Percentiles rank a stretch among this genome's conserved stretches.
phyloP scores from a whole-genome alignment of 2,113 vertebrate genomes.

The Crotalus horridus region DNA sequence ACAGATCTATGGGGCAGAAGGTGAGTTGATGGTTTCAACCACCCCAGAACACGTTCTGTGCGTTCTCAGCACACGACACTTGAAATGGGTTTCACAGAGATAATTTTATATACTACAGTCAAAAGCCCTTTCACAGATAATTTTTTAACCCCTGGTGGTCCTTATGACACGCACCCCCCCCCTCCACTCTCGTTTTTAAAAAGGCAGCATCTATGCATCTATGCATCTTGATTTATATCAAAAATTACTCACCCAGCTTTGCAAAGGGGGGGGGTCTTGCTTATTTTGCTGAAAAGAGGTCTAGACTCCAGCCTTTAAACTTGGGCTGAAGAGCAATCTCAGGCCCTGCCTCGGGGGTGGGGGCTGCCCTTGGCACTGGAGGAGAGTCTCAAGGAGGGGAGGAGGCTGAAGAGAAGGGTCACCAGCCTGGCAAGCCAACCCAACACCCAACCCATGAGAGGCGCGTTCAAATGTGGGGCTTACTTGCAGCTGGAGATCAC shows the following conservation, averaged over 20 bases:
- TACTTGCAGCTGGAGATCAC: neutral
- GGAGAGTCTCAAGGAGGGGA: neutral
- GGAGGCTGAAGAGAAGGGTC: neutral
- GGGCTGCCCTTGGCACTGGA: neutral
- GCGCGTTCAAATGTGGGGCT: neutral
- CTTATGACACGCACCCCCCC: neutral
- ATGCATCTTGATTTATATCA: neutral
- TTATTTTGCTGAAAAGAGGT: neutral
- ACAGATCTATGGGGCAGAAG: neutral
- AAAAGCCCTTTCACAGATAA: neutral
- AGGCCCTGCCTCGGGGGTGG: neutral
- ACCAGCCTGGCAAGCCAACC: too few relatives aligned
- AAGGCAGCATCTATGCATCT: neutral
- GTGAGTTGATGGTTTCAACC: too few relatives aligned
- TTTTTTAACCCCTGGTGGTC: neutral
- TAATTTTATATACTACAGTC: neutral
- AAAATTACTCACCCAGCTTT: neutral
- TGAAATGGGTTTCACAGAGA: neutral
- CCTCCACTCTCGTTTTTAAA: neutral
- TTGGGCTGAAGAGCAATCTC: neutral
- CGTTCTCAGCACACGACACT: neutral
- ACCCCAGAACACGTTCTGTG: neutral
- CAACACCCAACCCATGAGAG: too few relatives aligned
- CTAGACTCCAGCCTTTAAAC: neutral
- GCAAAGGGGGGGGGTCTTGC: neutral